Evolutionary conservation across 2,888 invertebrate species (phyloP).

Genomic region (Deilephila porcellus): DNA sequence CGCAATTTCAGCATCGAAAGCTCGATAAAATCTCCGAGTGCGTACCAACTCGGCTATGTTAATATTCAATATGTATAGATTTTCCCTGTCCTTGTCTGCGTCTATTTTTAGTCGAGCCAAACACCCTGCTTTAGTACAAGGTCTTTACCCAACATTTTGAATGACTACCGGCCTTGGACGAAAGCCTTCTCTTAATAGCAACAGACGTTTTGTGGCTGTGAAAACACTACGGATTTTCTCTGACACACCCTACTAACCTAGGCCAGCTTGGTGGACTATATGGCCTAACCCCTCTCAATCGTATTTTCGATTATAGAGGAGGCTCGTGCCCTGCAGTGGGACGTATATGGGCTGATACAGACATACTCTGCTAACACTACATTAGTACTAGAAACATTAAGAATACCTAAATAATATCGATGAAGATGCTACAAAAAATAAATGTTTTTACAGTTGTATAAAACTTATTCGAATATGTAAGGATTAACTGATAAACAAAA

Average conservation of each 20-base stretch:
- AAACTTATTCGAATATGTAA: too few species aligned
- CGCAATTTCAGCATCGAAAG: too few species aligned
- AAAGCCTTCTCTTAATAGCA: background rate
- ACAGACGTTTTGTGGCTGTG: background rate
- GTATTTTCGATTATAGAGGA: too few species aligned
- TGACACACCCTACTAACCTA: background rate
- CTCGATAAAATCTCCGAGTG: too few species aligned
- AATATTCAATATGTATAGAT: background rate
- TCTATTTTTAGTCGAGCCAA: conserved; percentile 10
- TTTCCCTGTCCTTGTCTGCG: background rate
- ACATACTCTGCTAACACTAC: background rate
- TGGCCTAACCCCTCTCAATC: too few species aligned
- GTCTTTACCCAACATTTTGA: background rate
- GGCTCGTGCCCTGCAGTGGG: too few species aligned
- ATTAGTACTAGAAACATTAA: too few species aligned
- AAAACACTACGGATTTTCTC: background rate
- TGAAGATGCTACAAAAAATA: too few species aligned
- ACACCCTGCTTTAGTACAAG: conserved; percentile 6
- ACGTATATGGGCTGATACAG: too few species aligned
- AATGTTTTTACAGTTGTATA: too few species aligned
- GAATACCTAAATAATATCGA: too few species aligned
- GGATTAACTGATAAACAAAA: background rate
- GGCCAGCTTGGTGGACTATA: too few species aligned
- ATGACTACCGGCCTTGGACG: background rate
- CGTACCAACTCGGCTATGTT: background rate